A percentile compares a stretch with the other conserved stretches of the same genome.
Evolutionary conservation across 2,797 vertebrate species (phyloP).

Genomic region (Morelia viridis): DNA sequence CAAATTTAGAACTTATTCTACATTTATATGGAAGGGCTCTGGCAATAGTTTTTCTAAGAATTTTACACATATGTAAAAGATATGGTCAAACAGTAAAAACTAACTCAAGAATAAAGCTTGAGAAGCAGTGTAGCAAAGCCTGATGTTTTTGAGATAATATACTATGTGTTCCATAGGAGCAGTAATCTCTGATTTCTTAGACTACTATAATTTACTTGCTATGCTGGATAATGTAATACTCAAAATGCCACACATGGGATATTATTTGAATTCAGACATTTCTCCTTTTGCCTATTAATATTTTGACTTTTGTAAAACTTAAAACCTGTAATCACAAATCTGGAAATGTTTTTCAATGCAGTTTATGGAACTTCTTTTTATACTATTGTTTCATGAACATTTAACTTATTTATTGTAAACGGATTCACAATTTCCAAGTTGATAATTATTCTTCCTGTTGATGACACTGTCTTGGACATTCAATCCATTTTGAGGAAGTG

Average conservation of each 20-base stretch:
- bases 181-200: background rate
- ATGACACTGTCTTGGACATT: background rate
- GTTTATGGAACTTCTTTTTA: background rate
- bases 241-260: background rate
- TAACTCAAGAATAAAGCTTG: background rate
- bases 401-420: background rate
- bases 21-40: background rate
- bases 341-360: background rate
- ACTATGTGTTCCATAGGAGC: background rate
- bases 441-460: background rate
- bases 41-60: background rate
- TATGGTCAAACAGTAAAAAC: background rate
- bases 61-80: background rate
- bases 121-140: background rate
- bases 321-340: background rate
- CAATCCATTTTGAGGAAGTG: background rate
- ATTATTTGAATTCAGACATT: background rate
- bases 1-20: background rate
- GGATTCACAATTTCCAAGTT: background rate
- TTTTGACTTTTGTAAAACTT: conserved; percentile 1
- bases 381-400: background rate
- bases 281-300: background rate
- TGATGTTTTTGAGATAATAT: background rate
- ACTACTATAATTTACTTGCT: background rate
- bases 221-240: background rate